Evolutionary conservation across 2,797 vertebrate species (phyloP).

Genomic region (Morus bassanus): DNA sequence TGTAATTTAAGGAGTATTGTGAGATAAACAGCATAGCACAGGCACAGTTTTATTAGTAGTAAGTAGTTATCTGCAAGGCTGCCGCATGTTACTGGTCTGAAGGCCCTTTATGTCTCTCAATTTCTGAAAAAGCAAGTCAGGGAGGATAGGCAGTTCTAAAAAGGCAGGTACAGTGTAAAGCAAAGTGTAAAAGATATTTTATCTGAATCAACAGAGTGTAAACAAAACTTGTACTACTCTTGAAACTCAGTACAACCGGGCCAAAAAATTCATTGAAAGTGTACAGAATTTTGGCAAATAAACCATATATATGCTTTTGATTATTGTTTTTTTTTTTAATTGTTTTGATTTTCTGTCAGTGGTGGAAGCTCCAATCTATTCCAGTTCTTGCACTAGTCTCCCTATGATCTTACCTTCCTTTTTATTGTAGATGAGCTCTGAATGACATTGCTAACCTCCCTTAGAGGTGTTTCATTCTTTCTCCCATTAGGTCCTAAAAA

Average conservation of each 20-base stretch:
- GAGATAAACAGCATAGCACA: slow-evolving; percentile 55
- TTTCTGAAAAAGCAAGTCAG: background rate
- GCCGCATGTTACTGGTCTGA: background rate
- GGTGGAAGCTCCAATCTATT: rapidly evolving
- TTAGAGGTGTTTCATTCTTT: background rate
- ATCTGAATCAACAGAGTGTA: background rate
- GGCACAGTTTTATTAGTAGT: background rate
- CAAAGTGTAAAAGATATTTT: background rate
- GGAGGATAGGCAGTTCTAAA: background rate
- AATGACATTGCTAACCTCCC: background rate
- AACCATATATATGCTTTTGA: background rate
- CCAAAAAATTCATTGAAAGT: background rate
- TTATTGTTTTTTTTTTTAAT: rapidly evolving
- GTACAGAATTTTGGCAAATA: background rate
- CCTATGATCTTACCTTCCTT: background rate
- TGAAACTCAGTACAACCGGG: background rate
- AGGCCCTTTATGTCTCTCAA: background rate
- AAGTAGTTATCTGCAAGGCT: slow-evolving; percentile 36
- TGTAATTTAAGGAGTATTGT: slow-evolving; percentile 56
- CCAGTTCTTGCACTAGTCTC: background rate
- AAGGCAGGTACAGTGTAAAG: background rate
- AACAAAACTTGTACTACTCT: background rate
- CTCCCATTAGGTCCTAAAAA: background rate
- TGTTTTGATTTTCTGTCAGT: background rate
- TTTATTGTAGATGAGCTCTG: background rate